Base-by-base conservation (phyloP, 30 jellyfish, hydroid and myxozoan species). In the Sanderia malayensis region DNA sequence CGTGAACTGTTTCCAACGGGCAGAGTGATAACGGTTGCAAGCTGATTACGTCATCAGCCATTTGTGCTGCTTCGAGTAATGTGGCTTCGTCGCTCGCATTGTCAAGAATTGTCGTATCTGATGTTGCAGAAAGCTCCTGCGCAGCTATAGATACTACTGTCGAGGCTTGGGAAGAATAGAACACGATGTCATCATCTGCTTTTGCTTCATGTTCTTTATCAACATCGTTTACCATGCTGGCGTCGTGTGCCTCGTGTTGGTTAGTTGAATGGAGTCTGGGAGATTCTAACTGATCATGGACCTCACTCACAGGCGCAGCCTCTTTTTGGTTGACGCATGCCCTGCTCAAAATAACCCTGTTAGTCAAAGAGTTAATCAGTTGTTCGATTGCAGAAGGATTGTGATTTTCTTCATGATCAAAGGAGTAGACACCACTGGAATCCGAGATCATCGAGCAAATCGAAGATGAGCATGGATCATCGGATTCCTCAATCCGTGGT, bases 401-500 rank as follows among this genome's bases (percentile, higher is more conserved):
- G 22, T 46, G 75, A 23, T 29, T 47, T 11, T 77, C 96, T 24
- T 85, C 96, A 24, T 68, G 87, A 68, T 85, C 96, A 25, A 83
- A 85, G 0, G 97, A 80, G 69, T 72, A 88, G 46, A 88, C 76
- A 1, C 97, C 97, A 58, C 97, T 88, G 27, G 97, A 88, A 22
- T 88, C 95, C 2, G 96, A 87, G 11, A 71, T 70, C 81, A 81
- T 47, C 27, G 97, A 88, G 37, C 88, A 61, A 1, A 74, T 63
- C 27, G 96, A 52, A 13, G 89, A 86, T 28, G 81, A 59, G 44
- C 86, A 28, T 0, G 32, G 53, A 2, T 75, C 95, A 13, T 80
- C 92, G 4, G 82, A 22, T 28, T 78, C 89, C 1, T 71, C 83
- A 17, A 46, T 26, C 27, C 20, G 32, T 26, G 46, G 83, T 33